Percentiles rank a stretch among this genome's conserved stretches.
Evolutionary conservation across 92 coral and sea anemone species (phyloP).

Genomic region (Parazoanthus darwini): DNA sequence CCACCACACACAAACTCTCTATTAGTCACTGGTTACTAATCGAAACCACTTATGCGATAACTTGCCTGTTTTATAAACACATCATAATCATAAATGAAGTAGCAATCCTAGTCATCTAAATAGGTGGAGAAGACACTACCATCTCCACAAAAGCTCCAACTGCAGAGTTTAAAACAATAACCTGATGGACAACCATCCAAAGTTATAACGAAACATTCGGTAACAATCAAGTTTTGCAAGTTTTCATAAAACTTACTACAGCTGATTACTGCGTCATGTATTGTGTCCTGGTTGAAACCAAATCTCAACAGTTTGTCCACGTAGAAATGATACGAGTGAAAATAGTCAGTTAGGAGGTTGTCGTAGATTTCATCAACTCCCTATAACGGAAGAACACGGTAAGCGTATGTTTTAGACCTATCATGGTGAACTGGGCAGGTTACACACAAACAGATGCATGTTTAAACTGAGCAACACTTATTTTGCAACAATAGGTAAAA

Average conservation of each 20-base stretch:
- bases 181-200: too few species aligned
- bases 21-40: too few species aligned
- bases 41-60: too few species aligned
- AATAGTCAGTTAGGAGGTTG: conserved; percentile 74
- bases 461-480: too few species aligned
- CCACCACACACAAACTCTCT: background rate
- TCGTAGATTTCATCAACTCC: conserved; percentile 94
- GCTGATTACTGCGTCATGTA: conserved; percentile 78
- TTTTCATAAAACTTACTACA: conserved; percentile 73
- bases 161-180: too few species aligned
- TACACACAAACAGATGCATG: too few species aligned
- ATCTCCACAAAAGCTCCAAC: background rate
- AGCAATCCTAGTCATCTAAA: background rate
- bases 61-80: background rate
- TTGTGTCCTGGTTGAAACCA: conserved; percentile 85
- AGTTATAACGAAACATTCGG: too few species aligned
- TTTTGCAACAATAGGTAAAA: too few species aligned
- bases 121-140: background rate
- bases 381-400: conserved; percentile 42
- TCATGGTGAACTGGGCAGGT: background rate
- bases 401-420: background rate
- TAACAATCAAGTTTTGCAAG: too few species aligned
- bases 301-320: conserved; percentile 88
- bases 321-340: conserved; percentile 87
- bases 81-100: background rate